These are phyloP conservation scores for Anagyrus pseudococci DNA, from an alignment of 2,888 invertebrate species.

Conservation along the genomic window DNA sequence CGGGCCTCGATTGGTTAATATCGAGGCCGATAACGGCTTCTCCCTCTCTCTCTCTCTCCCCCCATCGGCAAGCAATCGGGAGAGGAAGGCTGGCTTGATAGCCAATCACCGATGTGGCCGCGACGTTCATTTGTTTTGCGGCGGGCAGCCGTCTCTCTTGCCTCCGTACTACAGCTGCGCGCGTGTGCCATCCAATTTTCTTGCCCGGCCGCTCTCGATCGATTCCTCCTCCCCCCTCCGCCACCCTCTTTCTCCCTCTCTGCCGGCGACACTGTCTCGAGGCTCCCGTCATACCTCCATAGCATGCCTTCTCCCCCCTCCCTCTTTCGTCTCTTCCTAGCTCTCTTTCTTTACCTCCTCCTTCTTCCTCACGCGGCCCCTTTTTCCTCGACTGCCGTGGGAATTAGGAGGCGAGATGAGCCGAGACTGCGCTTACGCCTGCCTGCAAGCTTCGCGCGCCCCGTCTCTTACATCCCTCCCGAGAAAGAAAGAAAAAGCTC, in stretches of 20 bases:
- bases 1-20: conserved; percentile 46
- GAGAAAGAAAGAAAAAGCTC: too few species aligned
- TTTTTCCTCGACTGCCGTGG: not conserved
- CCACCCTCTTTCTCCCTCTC: conserved; percentile 14
- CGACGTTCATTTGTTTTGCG: conserved; percentile 55
- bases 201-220: conserved; percentile 37
- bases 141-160: conserved; percentile 51
- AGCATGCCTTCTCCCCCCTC: not conserved
- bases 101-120: conserved; percentile 48
- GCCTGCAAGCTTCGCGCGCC: too few species aligned
- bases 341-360: too few species aligned
- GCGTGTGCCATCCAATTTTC: too few species aligned
- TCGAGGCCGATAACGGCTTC: conserved; percentile 38
- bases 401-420: not conserved
- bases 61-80: too few species aligned
- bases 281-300: too few species aligned
- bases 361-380: not conserved
- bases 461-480: too few species aligned
- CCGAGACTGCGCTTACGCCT: not conserved
- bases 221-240: conserved; percentile 28
- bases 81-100: conserved; percentile 43
- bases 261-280: not conserved
- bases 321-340: not conserved
- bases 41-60: too few species aligned
- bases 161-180: too few species aligned